Evolutionary conservation across 2,888 invertebrate species (phyloP).

Genomic region (Sclerodermus sp.): DNA sequence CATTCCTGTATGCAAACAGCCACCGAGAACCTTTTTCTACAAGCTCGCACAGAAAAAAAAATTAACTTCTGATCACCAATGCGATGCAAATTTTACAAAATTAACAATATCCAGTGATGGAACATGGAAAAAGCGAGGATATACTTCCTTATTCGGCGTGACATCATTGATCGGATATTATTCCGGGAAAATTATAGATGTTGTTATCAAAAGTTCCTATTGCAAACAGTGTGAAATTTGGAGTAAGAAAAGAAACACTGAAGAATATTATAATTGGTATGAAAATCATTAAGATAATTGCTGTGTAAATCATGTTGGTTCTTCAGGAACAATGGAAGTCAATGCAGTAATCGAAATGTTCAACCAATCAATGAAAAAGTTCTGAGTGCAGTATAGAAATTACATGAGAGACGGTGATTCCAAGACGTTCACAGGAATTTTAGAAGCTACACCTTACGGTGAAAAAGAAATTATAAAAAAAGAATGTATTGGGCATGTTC

Average conservation of each 20-base stretch:
- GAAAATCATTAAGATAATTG: conserved; percentile 5
- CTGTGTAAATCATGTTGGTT: conserved; percentile 2
- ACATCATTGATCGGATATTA: conserved; percentile 22
- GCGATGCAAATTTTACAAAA: conserved; percentile 14
- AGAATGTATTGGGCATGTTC: background rate
- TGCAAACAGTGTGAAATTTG: conserved; percentile 8
- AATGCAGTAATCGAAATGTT: background rate
- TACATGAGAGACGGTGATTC: background rate
- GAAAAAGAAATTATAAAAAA: background rate
- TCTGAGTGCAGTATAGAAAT: background rate
- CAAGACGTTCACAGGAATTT: background rate
- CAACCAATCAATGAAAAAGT: background rate
- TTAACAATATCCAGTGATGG: conserved; percentile 19
- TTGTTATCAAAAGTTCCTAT: conserved; percentile 8
- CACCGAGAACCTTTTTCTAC: too few species aligned
- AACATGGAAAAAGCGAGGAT: conserved; percentile 18
- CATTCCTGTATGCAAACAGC: too few species aligned
- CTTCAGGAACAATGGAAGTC: background rate
- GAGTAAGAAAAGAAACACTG: background rate
- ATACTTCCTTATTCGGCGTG: conserved; percentile 17
- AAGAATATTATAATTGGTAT: background rate
- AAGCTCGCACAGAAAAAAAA: conserved; percentile 20
- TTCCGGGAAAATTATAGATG: conserved; percentile 12
- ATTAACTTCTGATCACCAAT: too few species aligned
- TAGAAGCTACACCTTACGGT: background rate